Evolutionary conservation across 2,888 invertebrate species (phyloP).

Genomic region (Patella pellucida): DNA sequence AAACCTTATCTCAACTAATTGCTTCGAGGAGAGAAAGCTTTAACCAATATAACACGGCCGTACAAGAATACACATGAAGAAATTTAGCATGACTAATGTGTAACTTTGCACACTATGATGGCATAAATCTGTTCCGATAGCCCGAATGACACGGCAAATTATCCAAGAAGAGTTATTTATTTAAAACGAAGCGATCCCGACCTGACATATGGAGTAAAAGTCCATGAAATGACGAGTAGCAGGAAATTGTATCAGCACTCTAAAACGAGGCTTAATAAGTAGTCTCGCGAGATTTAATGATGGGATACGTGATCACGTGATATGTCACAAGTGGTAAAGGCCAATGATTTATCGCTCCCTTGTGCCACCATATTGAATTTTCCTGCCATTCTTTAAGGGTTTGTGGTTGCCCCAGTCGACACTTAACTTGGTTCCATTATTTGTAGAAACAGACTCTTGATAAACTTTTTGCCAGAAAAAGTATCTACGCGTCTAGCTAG

Average conservation of each 20-base stretch:
- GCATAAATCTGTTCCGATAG: constrained; percentile 31
- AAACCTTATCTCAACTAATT: constrained; percentile 37
- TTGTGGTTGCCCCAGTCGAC: constrained; percentile 20
- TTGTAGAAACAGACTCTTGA: background rate
- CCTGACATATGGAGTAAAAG: constrained; percentile 26
- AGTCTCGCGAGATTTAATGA: constrained; percentile 42
- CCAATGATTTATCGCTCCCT: constrained; percentile 42
- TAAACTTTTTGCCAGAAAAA: too few relatives aligned
- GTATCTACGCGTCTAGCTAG: too few relatives aligned
- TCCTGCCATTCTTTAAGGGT: constrained; percentile 31
- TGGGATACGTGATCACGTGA: constrained; percentile 44
- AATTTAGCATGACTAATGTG: constrained; percentile 34
- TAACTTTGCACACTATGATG: constrained; percentile 28
- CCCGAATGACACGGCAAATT: constrained; percentile 34
- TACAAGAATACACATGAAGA: constrained; percentile 31
- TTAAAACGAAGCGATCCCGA: constrained; percentile 23
- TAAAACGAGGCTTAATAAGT: constrained; percentile 44
- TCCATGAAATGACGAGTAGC: constrained; percentile 23
- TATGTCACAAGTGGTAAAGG: constrained; percentile 35
- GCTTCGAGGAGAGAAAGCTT: constrained; percentile 16
- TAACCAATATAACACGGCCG: background rate
- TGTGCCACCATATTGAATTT: constrained; percentile 41
- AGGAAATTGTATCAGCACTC: constrained; percentile 33
- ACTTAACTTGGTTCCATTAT: constrained; percentile 18
- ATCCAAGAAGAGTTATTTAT: constrained; percentile 39